Percentiles rank a stretch among this genome's conserved stretches.
phyloP scores from a whole-genome alignment of 2,797 vertebrate genomes.

The Manis pentadactyla region DNA sequence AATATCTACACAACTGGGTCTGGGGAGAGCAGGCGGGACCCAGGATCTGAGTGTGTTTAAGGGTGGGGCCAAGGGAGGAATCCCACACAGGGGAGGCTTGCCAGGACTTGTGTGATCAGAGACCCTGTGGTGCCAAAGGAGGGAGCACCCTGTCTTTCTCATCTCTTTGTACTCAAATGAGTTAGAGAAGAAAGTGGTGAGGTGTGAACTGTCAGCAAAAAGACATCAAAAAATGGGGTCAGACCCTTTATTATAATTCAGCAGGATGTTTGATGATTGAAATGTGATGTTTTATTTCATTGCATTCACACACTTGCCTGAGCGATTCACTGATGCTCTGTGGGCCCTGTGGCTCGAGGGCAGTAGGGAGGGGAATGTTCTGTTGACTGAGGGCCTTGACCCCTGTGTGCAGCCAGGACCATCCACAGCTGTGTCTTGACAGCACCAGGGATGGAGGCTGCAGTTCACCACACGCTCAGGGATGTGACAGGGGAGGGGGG shows the following conservation, averaged over 20 bases:
- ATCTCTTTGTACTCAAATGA: neutral
- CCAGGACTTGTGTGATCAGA: neutral
- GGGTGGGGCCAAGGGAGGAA: neutral
- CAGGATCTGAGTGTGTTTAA: neutral
- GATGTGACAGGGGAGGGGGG: neutral
- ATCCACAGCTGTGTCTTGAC: neutral
- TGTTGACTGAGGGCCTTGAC: neutral
- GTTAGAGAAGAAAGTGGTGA: neutral
- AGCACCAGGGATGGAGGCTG: neutral
- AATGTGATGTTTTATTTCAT: neutral
- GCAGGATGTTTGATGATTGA: neutral
- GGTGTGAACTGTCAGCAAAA: neutral
- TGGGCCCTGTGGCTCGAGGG: neutral
- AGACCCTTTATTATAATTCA: neutral
- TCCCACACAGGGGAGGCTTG: rapidly evolving
- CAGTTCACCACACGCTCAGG: neutral
- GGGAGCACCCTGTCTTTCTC: neutral
- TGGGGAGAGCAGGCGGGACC: rapidly evolving
- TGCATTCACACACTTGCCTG: neutral
- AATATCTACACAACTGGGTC: neutral
- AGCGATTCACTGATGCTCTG: too few species aligned
- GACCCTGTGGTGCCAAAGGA: rapidly evolving
- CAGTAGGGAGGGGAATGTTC: neutral
- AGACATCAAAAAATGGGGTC: neutral
- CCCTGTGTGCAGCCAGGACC: neutral